Evolutionary conservation across 2,888 invertebrate genomes (phyloP), one percentile per base, ranked within the genome.

Genomic region (Campoplex nolae): DNA sequence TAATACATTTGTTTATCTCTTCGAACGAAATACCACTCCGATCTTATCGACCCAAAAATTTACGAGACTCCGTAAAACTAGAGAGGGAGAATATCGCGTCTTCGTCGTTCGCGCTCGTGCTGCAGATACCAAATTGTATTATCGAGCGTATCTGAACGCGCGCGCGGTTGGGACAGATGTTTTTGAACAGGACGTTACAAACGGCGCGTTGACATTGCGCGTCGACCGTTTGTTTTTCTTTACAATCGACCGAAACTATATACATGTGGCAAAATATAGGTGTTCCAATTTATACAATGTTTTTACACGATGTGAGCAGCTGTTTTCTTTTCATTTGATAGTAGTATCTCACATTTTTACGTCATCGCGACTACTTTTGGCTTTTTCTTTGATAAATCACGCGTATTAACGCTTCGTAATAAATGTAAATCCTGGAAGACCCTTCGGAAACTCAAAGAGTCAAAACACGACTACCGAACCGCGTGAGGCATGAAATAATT

Each of bases 131-230:
- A 56, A 73, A 23, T 54, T 28, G 35, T 65, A 77, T 81, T 86
- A 86, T 86, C 81, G 86, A 86, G 84, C 86, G 86, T 58, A 48
- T 54, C 65, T 67, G 58, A 9, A 42, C 42, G 42, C 38, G 38
- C 16, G 23, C n/a, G 18, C 54, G 23, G 32, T 42, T 58, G 9
- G 70, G 75, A 38, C 87, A 35, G 75, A 87, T 87, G 87, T 82
- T 87, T 87, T 87, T 87, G 82, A 70, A 28, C 75, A 48, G 23
- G 84, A 84, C 78, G 82, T 68, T 87, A 87, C 84, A 45, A 82
- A 74, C 82, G 75, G 82, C 82, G 82, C 84, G 84, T 79, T 83
- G 82, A 87, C 87, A 75, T 78, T 79, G 87, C 87, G 86, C 86
- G 74, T 45, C 48, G 56, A n/a, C 38, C 13, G 16, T 62, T 73